phyloP scores from a whole-genome alignment of 2,888 invertebrate species.

The Agriopis leucophaearia region DNA sequence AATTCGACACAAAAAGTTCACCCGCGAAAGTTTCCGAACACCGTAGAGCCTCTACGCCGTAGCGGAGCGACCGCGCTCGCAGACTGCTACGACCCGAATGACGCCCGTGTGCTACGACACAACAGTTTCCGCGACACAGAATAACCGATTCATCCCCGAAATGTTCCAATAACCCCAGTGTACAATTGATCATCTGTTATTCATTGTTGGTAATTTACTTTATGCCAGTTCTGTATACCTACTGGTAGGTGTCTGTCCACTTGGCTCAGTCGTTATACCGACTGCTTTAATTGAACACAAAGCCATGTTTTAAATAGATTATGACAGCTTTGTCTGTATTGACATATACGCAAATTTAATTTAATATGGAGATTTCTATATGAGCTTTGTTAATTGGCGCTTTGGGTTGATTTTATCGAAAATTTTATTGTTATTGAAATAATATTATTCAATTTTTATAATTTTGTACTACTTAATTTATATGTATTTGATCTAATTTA shows the following conservation, averaged over 20 bases:
- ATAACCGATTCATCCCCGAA: slow-evolving; percentile 26
- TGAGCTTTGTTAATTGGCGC: slow-evolving; percentile 1
- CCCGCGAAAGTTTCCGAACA: slow-evolving; percentile 60
- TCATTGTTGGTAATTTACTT: slow-evolving; percentile 50
- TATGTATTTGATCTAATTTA: too few relatives aligned
- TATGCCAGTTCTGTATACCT: slow-evolving; percentile 19
- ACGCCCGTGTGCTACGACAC: slow-evolving; percentile 41
- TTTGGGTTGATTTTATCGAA: background rate
- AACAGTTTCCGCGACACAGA: slow-evolving; percentile 27
- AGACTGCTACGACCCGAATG: slow-evolving; percentile 66
- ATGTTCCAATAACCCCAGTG: slow-evolving; percentile 32
- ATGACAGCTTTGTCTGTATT: slow-evolving; percentile 58
- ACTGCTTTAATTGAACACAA: slow-evolving; percentile 8
- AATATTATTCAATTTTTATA: too few relatives aligned
- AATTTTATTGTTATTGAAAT: background rate
- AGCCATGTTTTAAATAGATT: slow-evolving; percentile 53
- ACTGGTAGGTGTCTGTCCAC: background rate
- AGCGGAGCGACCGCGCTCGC: slow-evolving; percentile 67
- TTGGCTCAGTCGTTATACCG: background rate
- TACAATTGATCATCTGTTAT: slow-evolving; percentile 48
- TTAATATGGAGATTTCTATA: slow-evolving; percentile 3
- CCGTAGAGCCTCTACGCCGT: slow-evolving; percentile 62
- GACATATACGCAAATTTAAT: slow-evolving; percentile 10
- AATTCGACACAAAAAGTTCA: slow-evolving; percentile 50
- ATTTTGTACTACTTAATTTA: too few relatives aligned